Conservation (phyloP, 1,140 invertebrate genomes). For the Ceratina australensis region DNA sequence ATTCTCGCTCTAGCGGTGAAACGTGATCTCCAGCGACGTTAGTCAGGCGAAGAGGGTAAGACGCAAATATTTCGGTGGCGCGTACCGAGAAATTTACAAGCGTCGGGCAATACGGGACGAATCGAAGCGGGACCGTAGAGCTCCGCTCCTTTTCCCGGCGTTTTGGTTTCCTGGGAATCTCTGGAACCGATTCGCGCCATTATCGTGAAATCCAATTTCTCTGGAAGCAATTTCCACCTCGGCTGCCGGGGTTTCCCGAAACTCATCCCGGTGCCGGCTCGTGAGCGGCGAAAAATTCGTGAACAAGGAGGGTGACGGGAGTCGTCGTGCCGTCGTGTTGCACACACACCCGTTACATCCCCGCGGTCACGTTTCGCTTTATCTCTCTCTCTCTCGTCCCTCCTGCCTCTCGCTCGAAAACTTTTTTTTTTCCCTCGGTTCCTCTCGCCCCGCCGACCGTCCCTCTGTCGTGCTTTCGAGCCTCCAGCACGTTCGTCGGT, state of each 20-base stretch:
- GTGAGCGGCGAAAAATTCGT: slow-evolving; percentile 42
- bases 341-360: slow-evolving; percentile 62
- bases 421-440: slow-evolving; percentile 24
- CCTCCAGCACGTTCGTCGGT: slow-evolving; percentile 31
- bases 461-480: slow-evolving; percentile 21
- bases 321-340: slow-evolving; percentile 16
- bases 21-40: slow-evolving; percentile 1
- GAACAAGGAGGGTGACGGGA: slow-evolving; percentile 31
- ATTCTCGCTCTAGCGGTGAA: neutral
- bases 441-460: neutral
- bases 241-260: slow-evolving; percentile 36
- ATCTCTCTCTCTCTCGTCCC: slow-evolving; percentile 43
- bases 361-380: slow-evolving; percentile 45
- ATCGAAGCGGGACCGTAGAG: slow-evolving; percentile 19
- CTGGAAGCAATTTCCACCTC: slow-evolving; percentile 52
- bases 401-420: slow-evolving; percentile 17
- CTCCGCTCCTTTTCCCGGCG: slow-evolving; percentile 7
- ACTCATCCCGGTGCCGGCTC: slow-evolving; percentile 26
- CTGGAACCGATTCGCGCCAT: slow-evolving; percentile 48
- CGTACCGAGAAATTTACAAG: slow-evolving; percentile 42
- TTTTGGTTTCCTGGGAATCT: slow-evolving; percentile 51
- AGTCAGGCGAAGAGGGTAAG: neutral
- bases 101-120: slow-evolving; percentile 27
- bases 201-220: slow-evolving; percentile 52
- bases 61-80: slow-evolving; percentile 4